Evolutionary conservation across 2,888 invertebrate species (phyloP).

Genomic region (Microdon myrmicae): DNA sequence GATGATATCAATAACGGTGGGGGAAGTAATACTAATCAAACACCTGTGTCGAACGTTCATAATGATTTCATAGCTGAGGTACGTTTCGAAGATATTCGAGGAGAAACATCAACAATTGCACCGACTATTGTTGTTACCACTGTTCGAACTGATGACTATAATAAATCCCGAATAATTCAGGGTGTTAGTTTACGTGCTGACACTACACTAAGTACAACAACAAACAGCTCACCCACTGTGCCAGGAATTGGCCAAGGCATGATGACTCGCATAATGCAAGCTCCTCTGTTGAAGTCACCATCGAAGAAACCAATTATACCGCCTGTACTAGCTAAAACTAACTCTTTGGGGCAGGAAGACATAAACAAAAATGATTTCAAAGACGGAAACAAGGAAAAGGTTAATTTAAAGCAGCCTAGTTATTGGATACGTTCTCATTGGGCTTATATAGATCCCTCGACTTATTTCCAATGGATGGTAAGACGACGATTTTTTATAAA

Average conservation of each 20-base stretch:
- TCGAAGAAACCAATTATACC: conserved; percentile 70
- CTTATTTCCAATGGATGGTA: conserved; percentile 76
- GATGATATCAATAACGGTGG: conserved; percentile 5
- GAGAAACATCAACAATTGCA: conserved; percentile 27
- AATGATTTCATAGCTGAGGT: conserved; percentile 52
- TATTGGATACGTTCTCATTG: conserved; percentile 74
- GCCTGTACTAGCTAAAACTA: conserved; percentile 63
- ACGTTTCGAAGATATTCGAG: conserved; percentile 38
- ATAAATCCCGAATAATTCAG: conserved; percentile 16
- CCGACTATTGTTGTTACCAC: conserved; percentile 53
- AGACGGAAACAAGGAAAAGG: conserved; percentile 19
- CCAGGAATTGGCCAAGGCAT: conserved; percentile 32
- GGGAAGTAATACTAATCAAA: conserved; percentile 26
- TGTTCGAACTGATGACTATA: conserved; percentile 28
- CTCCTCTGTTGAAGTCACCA: conserved; percentile 64
- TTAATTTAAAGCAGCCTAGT: conserved; percentile 55
- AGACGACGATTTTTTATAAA: conserved; percentile 55
- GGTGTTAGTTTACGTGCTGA: conserved; percentile 12
- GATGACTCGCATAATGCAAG: conserved; percentile 63
- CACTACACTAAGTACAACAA: conserved; percentile 15
- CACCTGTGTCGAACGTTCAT: conserved; percentile 18
- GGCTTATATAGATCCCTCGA: conserved; percentile 75
- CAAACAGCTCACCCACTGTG: conserved; percentile 13
- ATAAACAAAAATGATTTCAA: conserved; percentile 22
- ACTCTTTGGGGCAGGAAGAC: conserved; percentile 50